These are phyloP conservation scores for Ostrea edulis DNA, from an alignment of 1,140 invertebrate species.

Conservation along the genomic window DNA sequence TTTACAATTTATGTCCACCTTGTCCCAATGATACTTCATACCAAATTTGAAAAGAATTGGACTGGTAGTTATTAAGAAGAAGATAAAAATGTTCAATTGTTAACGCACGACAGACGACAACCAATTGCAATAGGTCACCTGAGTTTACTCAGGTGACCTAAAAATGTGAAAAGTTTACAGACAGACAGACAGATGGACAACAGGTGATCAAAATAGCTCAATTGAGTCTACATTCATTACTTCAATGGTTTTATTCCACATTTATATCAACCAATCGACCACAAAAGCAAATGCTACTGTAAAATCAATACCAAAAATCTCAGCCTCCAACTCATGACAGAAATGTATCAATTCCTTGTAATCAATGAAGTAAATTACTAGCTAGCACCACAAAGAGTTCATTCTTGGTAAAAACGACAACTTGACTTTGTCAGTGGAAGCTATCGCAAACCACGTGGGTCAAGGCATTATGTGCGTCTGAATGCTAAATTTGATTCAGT, in stretches of 20 bases:
- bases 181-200: too few species aligned
- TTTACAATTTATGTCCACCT: too few species aligned
- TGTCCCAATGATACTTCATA: too few species aligned
- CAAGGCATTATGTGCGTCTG: neutral
- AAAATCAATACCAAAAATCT: neutral
- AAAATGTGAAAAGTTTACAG: too few species aligned
- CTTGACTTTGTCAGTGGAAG: neutral
- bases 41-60: too few species aligned
- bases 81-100: too few species aligned
- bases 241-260: neutral
- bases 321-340: neutral
- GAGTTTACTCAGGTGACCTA: too few species aligned
- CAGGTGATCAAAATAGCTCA: too few species aligned
- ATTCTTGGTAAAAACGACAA: neutral
- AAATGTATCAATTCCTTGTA: constrained; percentile 1
- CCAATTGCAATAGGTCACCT: too few species aligned
- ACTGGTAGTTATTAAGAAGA: too few species aligned
- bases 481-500: neutral
- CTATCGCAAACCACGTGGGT: neutral
- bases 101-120: too few species aligned
- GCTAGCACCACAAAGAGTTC: neutral
- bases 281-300: neutral
- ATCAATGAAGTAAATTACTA: neutral
- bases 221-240: too few species aligned
- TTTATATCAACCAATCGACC: neutral